Base-by-base conservation (phyloP, 2,797 vertebrate species). In the Paedocypris micromegethes region DNA sequence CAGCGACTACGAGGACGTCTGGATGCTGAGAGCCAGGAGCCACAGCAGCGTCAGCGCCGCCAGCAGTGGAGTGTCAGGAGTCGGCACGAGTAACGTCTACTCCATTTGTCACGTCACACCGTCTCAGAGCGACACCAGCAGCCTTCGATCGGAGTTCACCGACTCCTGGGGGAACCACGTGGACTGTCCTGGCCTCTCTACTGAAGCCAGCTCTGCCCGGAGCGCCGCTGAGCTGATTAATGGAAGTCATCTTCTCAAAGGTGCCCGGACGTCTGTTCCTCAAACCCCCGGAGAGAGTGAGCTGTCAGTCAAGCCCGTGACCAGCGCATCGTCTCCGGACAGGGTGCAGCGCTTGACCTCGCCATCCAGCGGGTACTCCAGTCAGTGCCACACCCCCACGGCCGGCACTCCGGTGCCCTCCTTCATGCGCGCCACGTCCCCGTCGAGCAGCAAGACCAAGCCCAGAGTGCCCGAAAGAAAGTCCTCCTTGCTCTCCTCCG, bases 361-460 rank as follows among this genome's bases (percentile, higher is more conserved):
- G 0, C 97, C 97, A 0, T 98, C 96, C 0, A 98, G 96, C 37
- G 97, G 96, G 45, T 98, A 98, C 84, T 97, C 97, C 68, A 99
- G 97, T 84, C 97, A 98, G 81, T 99, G 96, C 43, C 97, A 98
- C 78, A 98, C 97, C 1, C 97, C 97, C 63, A 98, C 96, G 1
- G 92, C 94, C 0, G 90, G 96, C 72, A 98, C 94, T 57, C 97
- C 96, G 0, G 94, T 97, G 82, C 95, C 96, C 66, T 90, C 92
- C 0, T 81, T 92, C 9, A 64, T 93, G 75, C 91, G 92, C 77
- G 89, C 92, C 41, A 54, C 82, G 76, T 94, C 93, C 44, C 93
- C 94, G 40, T 93, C 90, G 5, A 91, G 89, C 4, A 83, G 86
- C 45, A 93, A 92, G 62, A 87, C 89, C 37, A 97, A 90, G 82